These are phyloP conservation scores for Lepus americanus DNA, from an alignment of 2,113 vertebrate species.

Conservation along the genomic window DNA sequence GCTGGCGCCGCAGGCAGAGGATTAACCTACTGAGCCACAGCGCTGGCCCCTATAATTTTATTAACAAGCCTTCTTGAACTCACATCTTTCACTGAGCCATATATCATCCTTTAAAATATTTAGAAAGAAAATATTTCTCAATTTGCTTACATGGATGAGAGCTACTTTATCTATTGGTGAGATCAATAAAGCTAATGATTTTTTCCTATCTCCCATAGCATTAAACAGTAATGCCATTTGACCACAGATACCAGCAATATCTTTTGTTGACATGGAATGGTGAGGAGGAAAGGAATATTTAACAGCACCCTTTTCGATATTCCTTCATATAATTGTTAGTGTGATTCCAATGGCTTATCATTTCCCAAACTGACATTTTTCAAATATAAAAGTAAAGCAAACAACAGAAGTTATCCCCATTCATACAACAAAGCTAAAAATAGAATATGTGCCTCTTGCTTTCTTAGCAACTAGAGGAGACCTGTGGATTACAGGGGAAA, in stretches of 20 bases:
- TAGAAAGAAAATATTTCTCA: constrained; percentile 37
- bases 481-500: constrained; percentile 59
- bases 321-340: background rate
- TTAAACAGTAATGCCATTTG: background rate
- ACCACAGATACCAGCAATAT: background rate
- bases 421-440: constrained; percentile 52
- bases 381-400: constrained; percentile 40
- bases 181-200: background rate
- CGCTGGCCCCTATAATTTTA: background rate
- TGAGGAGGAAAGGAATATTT: background rate
- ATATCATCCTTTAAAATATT: constrained; percentile 44
- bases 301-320: constrained; percentile 35
- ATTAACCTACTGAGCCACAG: too few relatives aligned
- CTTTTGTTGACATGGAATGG: background rate
- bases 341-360: constrained; percentile 9
- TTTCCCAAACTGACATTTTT: constrained; percentile 51
- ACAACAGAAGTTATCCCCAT: constrained; percentile 33
- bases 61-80: background rate
- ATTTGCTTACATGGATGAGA: background rate
- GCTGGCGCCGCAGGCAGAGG: too few relatives aligned
- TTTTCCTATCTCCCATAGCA: background rate
- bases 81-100: background rate
- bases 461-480: constrained; percentile 66
- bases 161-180: constrained; percentile 34
- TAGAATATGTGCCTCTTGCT: constrained; percentile 51